Evolutionary conservation across 1,140 invertebrate species (phyloP), one percentile per base, ranked within the genome.

Genomic region (Scaptomyza montana): DNA sequence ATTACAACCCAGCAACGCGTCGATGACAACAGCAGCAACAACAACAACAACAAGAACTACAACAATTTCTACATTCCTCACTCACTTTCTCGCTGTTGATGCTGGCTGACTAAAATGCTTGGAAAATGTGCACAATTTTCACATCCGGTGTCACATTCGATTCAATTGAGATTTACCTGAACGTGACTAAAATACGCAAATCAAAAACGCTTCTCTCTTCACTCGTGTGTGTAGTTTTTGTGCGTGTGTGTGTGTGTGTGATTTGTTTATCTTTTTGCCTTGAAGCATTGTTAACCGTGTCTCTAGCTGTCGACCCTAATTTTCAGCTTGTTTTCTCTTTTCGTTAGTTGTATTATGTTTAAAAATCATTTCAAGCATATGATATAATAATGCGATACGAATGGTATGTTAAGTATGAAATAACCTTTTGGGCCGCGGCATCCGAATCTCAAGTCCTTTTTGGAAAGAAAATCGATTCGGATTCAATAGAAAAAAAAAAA

Each of bases 121-220:
- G 84, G 82, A 87, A 87, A 87, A 87, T 87, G 82, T 87, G 82
- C 82, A 87, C 84, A 87, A 89, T 91, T 90, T 87, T 90, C 89
- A 90, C 89, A 90, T 90, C 89, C 89, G 89, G 89, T 90, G 84
- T 90, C 89, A 90, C 89, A 90, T 90, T 90, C 89, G 89, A 90
- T 90, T 90, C 89, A 90, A 90, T 90, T 90, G 89, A 90, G 89
- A 90, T 90, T 90, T 90, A 85, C 89, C 84, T 90, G 89, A 80
- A 90, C 89, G 89, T 90, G 89, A 90, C 89, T 90, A 89, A 90
- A 90, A 90, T 90, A 85, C 89, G 89, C 74, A 89, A 89, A 86
- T 89, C 81, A 90, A 90, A 90, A 87, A 89, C 66, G 76, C 79
- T 87, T 43, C 50, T 50, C 53, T 54, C 43, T 33, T 63, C 41